Conservation (phyloP, 2,888 invertebrate genomes). For the Ischnus inquisitorius region DNA sequence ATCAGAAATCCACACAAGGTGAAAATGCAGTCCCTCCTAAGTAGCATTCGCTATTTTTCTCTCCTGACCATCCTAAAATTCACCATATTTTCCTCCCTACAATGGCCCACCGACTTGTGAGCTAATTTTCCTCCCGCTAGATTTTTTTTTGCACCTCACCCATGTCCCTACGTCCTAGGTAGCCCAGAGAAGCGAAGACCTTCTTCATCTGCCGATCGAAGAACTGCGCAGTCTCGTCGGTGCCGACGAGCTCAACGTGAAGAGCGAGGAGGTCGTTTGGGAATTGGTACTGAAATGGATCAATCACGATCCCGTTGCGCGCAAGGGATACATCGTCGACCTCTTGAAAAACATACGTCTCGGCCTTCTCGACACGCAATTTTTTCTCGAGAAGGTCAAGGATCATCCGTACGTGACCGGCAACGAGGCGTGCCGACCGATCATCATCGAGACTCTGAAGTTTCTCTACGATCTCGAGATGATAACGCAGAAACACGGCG, state of each 20-base stretch:
- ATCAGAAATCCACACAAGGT: no score
- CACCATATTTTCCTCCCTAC: no score
- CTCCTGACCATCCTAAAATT: no score
- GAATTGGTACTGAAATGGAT: constrained; percentile 95
- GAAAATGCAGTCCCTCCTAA: no score
- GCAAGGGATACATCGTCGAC: constrained; percentile 91
- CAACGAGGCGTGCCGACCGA: constrained; percentile 93
- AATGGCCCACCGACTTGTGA: no score
- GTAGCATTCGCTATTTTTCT: no score
- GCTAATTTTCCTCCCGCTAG: no score
- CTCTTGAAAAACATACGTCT: constrained; percentile 93
- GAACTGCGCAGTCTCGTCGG: constrained; percentile 92
- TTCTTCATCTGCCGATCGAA: constrained; percentile 90
- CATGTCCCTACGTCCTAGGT: constrained; percentile 84
- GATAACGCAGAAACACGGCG: constrained; percentile 92
- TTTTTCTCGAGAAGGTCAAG: constrained; percentile 95
- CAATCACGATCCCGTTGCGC: constrained; percentile 90
- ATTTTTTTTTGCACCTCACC: neutral
- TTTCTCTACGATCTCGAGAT: constrained; percentile 97
- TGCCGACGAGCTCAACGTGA: constrained; percentile 94
- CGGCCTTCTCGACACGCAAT: constrained; percentile 94
- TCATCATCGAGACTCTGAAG: constrained; percentile 96
- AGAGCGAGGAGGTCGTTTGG: constrained; percentile 95
- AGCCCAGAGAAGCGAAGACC: constrained; percentile 91
- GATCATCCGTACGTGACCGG: constrained; percentile 94